These are phyloP conservation scores for Scleropages formosus DNA, from an alignment of 2,797 vertebrate species.

Conservation along the genomic window DNA sequence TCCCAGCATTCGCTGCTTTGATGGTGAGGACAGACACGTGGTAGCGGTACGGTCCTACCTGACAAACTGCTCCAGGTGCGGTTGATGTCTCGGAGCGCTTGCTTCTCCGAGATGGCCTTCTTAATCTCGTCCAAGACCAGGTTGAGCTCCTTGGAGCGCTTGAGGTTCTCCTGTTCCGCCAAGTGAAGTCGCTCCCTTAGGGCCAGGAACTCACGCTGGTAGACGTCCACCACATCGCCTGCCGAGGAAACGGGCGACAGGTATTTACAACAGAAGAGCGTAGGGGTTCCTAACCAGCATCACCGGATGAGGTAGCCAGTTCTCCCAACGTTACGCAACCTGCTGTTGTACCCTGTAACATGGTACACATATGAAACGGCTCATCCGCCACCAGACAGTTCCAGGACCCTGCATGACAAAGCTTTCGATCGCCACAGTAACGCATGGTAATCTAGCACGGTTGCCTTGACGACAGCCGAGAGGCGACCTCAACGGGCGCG, in stretches of 20 bases:
- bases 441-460: conserved; percentile 5
- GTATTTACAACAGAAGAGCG: not conserved
- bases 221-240: conserved; percentile 91
- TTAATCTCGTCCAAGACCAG: conserved; percentile 96
- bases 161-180: conserved; percentile 92
- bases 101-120: conserved; percentile 89
- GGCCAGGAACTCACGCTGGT: conserved; percentile 92
- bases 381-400: not conserved
- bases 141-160: conserved; percentile 93
- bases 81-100: conserved; percentile 87
- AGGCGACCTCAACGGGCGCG: not conserved
- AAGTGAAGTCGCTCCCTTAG: conserved; percentile 87
- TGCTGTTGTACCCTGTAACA: not conserved
- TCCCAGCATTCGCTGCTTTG: too few relatives aligned
- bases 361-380: too few relatives aligned
- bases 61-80: conserved; percentile 78
- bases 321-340: conserved; percentile 11
- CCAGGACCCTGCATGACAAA: conserved; percentile 10
- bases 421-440: conserved; percentile 4
- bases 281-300: not conserved
- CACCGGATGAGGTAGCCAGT: not conserved
- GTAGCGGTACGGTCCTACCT: conserved; percentile 8
- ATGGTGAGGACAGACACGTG: not conserved
- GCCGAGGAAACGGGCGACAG: not conserved
- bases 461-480: conserved; percentile 20